These are phyloP conservation scores for Osmerus eperlanus DNA, from an alignment of 2,113 vertebrate species.

Conservation along the genomic window DNA sequence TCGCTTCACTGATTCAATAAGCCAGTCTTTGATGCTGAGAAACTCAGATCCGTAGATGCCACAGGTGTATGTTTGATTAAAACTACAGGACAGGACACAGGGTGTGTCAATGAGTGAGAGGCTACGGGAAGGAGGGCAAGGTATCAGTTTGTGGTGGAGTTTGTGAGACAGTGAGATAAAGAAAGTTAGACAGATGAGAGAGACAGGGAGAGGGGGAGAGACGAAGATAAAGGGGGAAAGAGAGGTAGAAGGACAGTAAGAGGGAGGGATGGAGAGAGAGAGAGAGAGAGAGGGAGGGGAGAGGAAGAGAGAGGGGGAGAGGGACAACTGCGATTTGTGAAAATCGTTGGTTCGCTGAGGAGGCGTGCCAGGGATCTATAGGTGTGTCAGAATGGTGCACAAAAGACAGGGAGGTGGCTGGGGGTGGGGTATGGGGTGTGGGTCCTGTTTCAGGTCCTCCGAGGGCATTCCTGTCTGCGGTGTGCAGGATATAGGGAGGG, in stretches of 20 bases:
- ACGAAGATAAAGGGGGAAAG: neutral
- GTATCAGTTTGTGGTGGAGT: too few relatives aligned
- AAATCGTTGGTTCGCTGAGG: constrained; percentile 21
- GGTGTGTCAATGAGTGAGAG: too few relatives aligned
- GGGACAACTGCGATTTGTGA: neutral
- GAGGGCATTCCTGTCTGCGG: constrained; percentile 29
- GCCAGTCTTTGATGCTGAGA: too few relatives aligned
- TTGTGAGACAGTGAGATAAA: too few relatives aligned
- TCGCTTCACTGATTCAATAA: too few relatives aligned
- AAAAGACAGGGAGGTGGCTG: constrained; percentile 53
- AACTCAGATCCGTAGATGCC: too few relatives aligned
- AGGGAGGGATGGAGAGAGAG: neutral
- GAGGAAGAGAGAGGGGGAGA: neutral
- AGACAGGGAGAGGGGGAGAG: neutral
- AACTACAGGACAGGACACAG: too few relatives aligned
- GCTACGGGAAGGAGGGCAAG: too few relatives aligned
- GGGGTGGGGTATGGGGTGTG: constrained; percentile 20
- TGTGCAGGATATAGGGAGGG: constrained; percentile 31
- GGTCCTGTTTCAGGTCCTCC: constrained; percentile 58
- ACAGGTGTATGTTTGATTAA: too few relatives aligned
- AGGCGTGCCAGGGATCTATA: constrained; percentile 28
- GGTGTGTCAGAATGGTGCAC: constrained; percentile 45
- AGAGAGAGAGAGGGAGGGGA: neutral
- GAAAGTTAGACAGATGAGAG: too few relatives aligned
- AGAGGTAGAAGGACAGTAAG: neutral